A percentile compares a stretch with the other conserved stretches of the same genome.
Conservation (phyloP, 1,140 invertebrate species). For the Oncopodura yosiiana region DNA sequence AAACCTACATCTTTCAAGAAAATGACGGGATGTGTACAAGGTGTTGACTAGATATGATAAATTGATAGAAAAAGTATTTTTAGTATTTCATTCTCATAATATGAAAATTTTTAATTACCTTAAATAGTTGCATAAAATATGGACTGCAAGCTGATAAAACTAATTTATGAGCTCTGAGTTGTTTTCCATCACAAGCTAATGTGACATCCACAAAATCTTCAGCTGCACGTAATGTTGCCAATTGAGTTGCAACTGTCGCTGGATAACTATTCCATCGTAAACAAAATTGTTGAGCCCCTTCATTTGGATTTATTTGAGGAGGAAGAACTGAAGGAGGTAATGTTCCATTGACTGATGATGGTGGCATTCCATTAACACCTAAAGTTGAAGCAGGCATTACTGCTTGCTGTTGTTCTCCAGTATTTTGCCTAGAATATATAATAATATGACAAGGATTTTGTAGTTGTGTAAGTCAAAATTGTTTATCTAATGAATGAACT, state of each 20-base stretch:
- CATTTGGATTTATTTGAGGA: conserved; percentile 29
- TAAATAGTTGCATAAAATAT: conserved; percentile 44
- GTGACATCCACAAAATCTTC: conserved; percentile 45
- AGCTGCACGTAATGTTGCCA: conserved; percentile 37
- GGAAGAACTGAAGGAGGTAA: conserved; percentile 35
- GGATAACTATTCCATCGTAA: conserved; percentile 88
- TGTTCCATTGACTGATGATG: conserved; percentile 21
- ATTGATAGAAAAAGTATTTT: background rate
- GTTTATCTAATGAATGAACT: too few species aligned
- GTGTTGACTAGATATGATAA: conserved; percentile 60
- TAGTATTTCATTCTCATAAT: background rate
- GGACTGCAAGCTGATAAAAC: conserved; percentile 45
- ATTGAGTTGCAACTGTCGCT: conserved; percentile 45
- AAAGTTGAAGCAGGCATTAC: conserved; percentile 10
- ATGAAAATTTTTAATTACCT: conserved; percentile 29
- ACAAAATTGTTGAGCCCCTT: conserved; percentile 73
- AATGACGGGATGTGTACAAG: conserved; percentile 73
- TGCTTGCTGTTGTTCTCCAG: conserved; percentile 13
- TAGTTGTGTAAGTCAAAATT: too few species aligned
- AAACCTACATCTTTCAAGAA: conserved; percentile 74
- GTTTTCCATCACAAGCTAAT: conserved; percentile 40
- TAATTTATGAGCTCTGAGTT: conserved; percentile 42
- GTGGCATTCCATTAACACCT: conserved; percentile 20
- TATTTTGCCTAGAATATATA: conserved; percentile 16
- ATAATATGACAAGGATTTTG: too few species aligned